phyloP scores from a whole-genome alignment of 2,888 invertebrate genomes.

The Stenchaetothrips biformis region DNA sequence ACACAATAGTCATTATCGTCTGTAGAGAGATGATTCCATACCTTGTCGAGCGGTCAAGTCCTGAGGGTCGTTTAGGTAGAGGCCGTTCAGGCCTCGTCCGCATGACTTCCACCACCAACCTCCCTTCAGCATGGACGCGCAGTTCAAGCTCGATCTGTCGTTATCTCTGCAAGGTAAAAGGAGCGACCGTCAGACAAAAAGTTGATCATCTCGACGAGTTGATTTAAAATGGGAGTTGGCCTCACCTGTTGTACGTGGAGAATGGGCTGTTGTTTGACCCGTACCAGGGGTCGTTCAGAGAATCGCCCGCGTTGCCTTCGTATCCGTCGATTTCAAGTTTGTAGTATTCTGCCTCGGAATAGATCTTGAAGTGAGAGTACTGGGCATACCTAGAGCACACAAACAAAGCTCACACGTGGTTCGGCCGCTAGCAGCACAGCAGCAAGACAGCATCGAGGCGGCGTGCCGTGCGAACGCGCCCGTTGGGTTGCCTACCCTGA shows the following conservation, averaged over 20 bases:
- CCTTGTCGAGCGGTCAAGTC: slow-evolving; percentile 87
- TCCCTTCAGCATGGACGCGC: slow-evolving; percentile 88
- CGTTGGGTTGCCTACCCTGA: too few species aligned
- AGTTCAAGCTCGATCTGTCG: slow-evolving; percentile 83
- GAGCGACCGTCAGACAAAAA: not conserved
- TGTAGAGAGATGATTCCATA: slow-evolving; percentile 41
- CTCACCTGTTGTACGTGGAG: slow-evolving; percentile 82
- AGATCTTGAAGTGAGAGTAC: slow-evolving; percentile 88
- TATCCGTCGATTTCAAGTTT: slow-evolving; percentile 88
- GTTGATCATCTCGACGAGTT: slow-evolving; percentile 2
- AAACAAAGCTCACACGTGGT: not conserved
- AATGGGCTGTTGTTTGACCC: slow-evolving; percentile 90
- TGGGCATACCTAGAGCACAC: slow-evolving; percentile 67
- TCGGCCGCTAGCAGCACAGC: not conserved
- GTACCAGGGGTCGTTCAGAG: slow-evolving; percentile 89
- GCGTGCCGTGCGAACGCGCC: too few species aligned
- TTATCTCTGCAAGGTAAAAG: slow-evolving; percentile 63
- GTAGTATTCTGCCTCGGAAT: slow-evolving; percentile 86
- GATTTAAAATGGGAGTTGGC: not conserved
- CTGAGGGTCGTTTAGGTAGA: slow-evolving; percentile 84
- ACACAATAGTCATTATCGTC: slow-evolving; percentile 14
- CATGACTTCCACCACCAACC: slow-evolving; percentile 97
- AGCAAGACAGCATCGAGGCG: not conserved
- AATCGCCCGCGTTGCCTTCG: slow-evolving; percentile 86
- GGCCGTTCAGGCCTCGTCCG: slow-evolving; percentile 81